Conservation (phyloP, 2,797 vertebrate species). For the Rhadinocentrus ornatus region DNA sequence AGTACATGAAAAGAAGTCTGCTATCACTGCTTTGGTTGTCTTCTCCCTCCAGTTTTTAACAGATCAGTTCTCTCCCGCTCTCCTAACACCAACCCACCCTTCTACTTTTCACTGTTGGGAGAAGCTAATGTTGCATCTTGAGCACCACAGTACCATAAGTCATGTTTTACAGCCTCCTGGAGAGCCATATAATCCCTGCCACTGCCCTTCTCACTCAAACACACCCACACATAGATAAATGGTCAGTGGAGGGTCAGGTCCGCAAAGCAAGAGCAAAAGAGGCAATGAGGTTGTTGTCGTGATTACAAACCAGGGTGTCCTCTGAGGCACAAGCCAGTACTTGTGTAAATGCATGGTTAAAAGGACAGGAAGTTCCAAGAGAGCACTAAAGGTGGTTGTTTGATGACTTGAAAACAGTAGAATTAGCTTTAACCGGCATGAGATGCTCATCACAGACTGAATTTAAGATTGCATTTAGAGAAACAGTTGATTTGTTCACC, state of each 20-base stretch:
- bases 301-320: conserved; percentile 55
- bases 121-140: conserved; percentile 58
- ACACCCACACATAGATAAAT: conserved; percentile 37
- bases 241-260: conserved; percentile 67
- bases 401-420: neutral
- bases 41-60: conserved; percentile 37
- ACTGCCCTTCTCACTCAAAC: conserved; percentile 46
- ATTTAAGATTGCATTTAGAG: neutral
- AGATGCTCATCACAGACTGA: neutral
- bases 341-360: conserved; percentile 45
- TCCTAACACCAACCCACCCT: conserved; percentile 25
- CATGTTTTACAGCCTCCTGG: conserved; percentile 72
- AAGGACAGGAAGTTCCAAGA: conserved; percentile 15
- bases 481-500: neutral
- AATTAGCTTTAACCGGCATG: neutral
- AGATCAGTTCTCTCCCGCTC: conserved; percentile 61
- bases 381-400: neutral
- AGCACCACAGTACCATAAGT: conserved; percentile 48
- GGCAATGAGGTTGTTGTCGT: conserved; percentile 18
- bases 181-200: conserved; percentile 63
- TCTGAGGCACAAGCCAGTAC: conserved; percentile 27
- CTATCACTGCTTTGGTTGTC: conserved; percentile 58
- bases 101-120: conserved; percentile 15
- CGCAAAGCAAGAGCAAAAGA: conserved; percentile 50
- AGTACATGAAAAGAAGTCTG: conserved; percentile 67